Percentiles rank a stretch among this genome's conserved stretches.
phyloP scores from a whole-genome alignment of 2,797 vertebrate genomes.

The Centropyge bicolor region DNA sequence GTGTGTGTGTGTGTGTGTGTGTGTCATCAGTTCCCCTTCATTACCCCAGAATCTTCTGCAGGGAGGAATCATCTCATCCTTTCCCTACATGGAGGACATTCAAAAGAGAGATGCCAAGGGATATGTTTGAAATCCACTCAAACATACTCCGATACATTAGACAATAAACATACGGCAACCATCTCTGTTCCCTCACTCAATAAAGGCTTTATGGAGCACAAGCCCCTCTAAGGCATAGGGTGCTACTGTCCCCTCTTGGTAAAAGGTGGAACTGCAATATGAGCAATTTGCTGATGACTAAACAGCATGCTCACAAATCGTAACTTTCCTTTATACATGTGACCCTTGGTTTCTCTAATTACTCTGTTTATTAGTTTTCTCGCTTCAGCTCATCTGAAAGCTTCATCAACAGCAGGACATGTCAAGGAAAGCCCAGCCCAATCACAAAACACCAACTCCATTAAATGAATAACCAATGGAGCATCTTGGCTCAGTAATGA shows the following conservation, averaged over 20 bases:
- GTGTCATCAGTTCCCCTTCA: slow-evolving; percentile 30
- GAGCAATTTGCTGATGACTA: slow-evolving; percentile 69
- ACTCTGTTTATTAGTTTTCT: slow-evolving; percentile 78
- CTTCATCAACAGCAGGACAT: slow-evolving; percentile 67
- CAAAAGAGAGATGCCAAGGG: slow-evolving; percentile 65
- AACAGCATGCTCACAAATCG: slow-evolving; percentile 54
- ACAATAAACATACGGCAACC: slow-evolving; percentile 60
- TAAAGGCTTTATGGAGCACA: background rate
- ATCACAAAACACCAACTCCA: slow-evolving; percentile 49
- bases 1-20: slow-evolving; percentile 14
- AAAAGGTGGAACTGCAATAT: slow-evolving; percentile 18
- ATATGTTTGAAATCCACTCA: slow-evolving; percentile 74
- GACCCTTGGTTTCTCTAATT: slow-evolving; percentile 79
- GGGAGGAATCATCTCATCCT: slow-evolving; percentile 58
- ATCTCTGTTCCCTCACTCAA: slow-evolving; percentile 47
- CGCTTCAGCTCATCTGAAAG: slow-evolving; percentile 69
- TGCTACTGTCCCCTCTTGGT: slow-evolving; percentile 80
- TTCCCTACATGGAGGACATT: slow-evolving; percentile 44
- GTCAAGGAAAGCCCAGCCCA: slow-evolving; percentile 66
- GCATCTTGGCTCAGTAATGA: slow-evolving; percentile 67
- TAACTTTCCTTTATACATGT: slow-evolving; percentile 46
- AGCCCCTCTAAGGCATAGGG: background rate
- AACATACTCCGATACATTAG: slow-evolving; percentile 64
- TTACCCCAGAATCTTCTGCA: slow-evolving; percentile 54
- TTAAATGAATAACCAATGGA: slow-evolving; percentile 74